Conservation (phyloP, 2,797 vertebrate species). For the Merluccius polli region DNA sequence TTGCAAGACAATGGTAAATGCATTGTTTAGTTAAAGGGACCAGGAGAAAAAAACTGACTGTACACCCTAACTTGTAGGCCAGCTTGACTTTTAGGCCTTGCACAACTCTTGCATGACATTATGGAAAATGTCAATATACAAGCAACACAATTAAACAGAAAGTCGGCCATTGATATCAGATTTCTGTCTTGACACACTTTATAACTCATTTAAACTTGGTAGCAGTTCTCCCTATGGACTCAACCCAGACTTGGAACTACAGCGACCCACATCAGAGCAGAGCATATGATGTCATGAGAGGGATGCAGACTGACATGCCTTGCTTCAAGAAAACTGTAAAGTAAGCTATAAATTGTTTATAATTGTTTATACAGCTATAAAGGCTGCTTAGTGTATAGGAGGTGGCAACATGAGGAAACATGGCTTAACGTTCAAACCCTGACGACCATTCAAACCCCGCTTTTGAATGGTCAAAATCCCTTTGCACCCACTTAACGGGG, state of each 20-base stretch:
- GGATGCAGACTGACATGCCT: slow-evolving; percentile 33
- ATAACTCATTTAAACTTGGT: neutral
- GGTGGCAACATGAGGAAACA: slow-evolving; percentile 18
- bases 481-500: slow-evolving; percentile 35
- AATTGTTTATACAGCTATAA: no score
- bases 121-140: neutral
- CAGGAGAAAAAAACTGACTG: no score
- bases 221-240: neutral
- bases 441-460: slow-evolving; percentile 21
- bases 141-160: neutral
- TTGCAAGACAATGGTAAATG: no score
- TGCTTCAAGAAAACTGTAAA: neutral
- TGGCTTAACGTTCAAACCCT: slow-evolving; percentile 37
- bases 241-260: neutral
- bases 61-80: neutral
- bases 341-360: slow-evolving; percentile 17
- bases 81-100: neutral
- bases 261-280: neutral
- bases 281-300: slow-evolving; percentile 51
- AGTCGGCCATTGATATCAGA: neutral
- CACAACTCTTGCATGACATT: neutral
- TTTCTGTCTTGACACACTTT: neutral
- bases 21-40: no score
- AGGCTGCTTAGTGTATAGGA: slow-evolving; percentile 18
- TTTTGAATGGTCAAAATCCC: slow-evolving; percentile 39